These are phyloP conservation scores for Pogona vitticeps DNA, from an alignment of 2,113 vertebrate genomes.

Conservation along the genomic window DNA sequence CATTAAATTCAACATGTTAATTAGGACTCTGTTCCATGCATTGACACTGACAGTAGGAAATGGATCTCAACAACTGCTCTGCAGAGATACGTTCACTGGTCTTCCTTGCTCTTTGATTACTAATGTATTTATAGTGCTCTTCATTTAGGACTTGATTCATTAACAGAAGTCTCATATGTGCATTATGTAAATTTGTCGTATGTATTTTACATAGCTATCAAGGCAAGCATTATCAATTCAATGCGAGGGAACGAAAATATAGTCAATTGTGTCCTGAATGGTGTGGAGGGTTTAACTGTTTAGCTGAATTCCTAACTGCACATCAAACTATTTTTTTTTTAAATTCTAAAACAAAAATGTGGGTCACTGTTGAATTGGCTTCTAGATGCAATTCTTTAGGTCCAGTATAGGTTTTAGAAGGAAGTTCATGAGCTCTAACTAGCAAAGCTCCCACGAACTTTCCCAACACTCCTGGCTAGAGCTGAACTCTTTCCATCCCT, in stretches of 20 bases:
- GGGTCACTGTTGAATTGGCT: background rate
- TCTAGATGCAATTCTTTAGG: constrained; percentile 5
- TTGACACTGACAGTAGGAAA: constrained; percentile 25
- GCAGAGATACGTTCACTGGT: constrained; percentile 30
- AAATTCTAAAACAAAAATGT: background rate
- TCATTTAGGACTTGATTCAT: constrained; percentile 49
- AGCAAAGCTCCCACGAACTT: background rate
- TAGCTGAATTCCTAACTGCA: background rate
- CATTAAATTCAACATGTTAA: constrained; percentile 51
- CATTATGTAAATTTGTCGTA: constrained; percentile 46
- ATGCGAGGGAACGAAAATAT: background rate
- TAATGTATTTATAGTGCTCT: constrained; percentile 55
- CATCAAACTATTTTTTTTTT: background rate
- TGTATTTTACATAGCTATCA: background rate
- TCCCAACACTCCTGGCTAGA: background rate
- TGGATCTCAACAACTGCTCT: constrained; percentile 49
- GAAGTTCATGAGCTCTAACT: background rate
- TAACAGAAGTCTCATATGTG: constrained; percentile 41
- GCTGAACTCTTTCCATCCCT: background rate
- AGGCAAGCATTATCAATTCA: constrained; percentile 1
- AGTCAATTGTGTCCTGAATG: background rate
- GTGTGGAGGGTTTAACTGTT: background rate
- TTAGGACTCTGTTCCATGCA: constrained; percentile 29
- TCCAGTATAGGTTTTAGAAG: background rate
- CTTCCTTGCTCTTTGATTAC: constrained; percentile 53